Percentiles rank a stretch among this genome's conserved stretches.
These are phyloP conservation scores for Phorcus lineatus DNA, from an alignment of 2,888 invertebrate genomes.

Conservation along the genomic window DNA sequence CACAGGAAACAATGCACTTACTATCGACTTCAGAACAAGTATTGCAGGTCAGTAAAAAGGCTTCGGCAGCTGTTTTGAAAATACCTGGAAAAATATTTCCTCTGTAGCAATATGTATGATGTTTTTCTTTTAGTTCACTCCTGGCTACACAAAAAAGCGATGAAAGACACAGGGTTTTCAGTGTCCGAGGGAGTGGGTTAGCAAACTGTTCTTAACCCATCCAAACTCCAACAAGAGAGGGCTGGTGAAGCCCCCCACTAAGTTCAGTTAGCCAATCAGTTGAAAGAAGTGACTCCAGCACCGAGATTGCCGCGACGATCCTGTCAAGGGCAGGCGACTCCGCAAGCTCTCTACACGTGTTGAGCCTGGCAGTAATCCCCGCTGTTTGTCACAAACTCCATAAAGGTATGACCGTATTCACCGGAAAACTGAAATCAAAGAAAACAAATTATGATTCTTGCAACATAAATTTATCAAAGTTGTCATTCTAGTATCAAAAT, in stretches of 20 bases:
- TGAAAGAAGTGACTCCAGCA: conserved; percentile 23
- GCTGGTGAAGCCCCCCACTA: not conserved
- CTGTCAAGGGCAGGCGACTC: conserved; percentile 14
- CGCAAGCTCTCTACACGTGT: conserved; percentile 80
- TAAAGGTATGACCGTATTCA: conserved; percentile 73
- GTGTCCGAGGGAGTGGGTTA: conserved; percentile 22
- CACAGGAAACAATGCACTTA: conserved; percentile 2
- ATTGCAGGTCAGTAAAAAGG: conserved; percentile 15
- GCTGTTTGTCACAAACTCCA: conserved; percentile 94
- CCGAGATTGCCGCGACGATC: conserved; percentile 8
- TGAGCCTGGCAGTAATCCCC: conserved; percentile 99
- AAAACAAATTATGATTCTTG: conserved; percentile 29
- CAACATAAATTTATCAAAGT: not conserved
- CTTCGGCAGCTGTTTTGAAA: conserved; percentile 6
- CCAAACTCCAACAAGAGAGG: conserved; percentile 9
- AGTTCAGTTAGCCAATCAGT: conserved; percentile 7
- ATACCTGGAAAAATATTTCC: conserved; percentile 14
- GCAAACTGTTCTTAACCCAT: conserved; percentile 24
- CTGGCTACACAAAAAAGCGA: conserved; percentile 15
- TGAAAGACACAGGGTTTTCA: conserved; percentile 28
- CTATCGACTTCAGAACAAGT: not conserved
- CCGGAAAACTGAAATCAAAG: conserved; percentile 69
- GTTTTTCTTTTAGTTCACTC: not conserved
- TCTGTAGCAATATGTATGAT: not conserved
- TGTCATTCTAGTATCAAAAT: not conserved